These are phyloP conservation scores for Acropora tenuis DNA, from an alignment of 64 coral and sea anemone genomes.

Conservation along the genomic window DNA sequence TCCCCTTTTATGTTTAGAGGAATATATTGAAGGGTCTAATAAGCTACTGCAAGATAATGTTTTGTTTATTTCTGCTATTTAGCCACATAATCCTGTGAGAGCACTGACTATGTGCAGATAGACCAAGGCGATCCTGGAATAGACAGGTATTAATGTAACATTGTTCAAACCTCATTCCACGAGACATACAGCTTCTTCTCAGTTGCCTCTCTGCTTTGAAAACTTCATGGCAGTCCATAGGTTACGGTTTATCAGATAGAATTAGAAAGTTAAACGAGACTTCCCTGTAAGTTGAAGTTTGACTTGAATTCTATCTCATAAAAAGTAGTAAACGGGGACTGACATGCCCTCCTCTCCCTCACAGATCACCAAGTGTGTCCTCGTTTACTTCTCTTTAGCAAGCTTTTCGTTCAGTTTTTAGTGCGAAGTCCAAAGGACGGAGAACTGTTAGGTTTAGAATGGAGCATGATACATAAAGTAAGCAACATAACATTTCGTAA, in stretches of 20 bases:
- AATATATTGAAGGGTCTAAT: constrained; percentile 56
- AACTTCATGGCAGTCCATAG: constrained; percentile 24
- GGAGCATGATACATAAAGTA: too few relatives aligned
- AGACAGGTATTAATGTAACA: constrained; percentile 48
- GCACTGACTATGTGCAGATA: constrained; percentile 45
- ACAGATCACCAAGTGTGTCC: background rate
- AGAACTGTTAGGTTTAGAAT: too few relatives aligned
- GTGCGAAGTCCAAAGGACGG: too few relatives aligned
- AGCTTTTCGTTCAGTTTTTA: background rate
- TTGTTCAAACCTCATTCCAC: constrained; percentile 71
- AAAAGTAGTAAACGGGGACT: constrained; percentile 24
- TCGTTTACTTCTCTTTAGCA: constrained; percentile 17
- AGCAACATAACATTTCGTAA: too few relatives aligned
- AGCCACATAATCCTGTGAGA: too few relatives aligned
- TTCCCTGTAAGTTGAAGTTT: too few relatives aligned
- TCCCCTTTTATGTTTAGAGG: constrained; percentile 68
- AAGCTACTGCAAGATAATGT: background rate
- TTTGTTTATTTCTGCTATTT: too few relatives aligned
- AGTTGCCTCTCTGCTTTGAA: constrained; percentile 44
- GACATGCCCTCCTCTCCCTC: constrained; percentile 60
- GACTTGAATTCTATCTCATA: too few relatives aligned
- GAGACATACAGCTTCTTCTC: constrained; percentile 61
- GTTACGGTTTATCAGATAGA: constrained; percentile 71
- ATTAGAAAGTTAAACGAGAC: background rate
- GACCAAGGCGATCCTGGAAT: constrained; percentile 59